A percentile compares a stretch with the other conserved stretches of the same genome.
Evolutionary conservation across 2,888 invertebrate genomes (phyloP).

Genomic region (Dendrolimus pini): DNA sequence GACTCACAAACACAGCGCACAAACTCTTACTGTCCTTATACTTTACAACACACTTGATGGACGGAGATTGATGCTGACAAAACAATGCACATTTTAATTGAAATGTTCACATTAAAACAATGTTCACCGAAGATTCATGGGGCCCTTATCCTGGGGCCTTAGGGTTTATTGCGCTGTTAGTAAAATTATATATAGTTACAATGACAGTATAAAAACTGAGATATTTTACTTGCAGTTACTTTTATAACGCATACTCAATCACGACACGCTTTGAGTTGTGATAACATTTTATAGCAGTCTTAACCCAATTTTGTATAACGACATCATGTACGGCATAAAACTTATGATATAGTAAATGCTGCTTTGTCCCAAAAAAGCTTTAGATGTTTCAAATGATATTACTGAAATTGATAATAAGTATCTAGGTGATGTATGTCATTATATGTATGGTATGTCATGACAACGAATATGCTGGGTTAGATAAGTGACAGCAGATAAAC

Average conservation of each 20-base stretch:
- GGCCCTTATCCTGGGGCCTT: too few species aligned
- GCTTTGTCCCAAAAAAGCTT: constrained; percentile 12
- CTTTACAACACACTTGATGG: neutral
- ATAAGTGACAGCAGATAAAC: too few species aligned
- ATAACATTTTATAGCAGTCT: constrained; percentile 49
- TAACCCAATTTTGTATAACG: constrained; percentile 41
- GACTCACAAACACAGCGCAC: neutral
- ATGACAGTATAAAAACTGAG: neutral
- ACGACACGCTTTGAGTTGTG: constrained; percentile 34
- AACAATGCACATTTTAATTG: neutral
- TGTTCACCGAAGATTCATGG: too few species aligned
- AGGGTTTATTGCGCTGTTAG: too few species aligned
- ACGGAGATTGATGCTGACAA: neutral
- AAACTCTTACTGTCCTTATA: neutral
- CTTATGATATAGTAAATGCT: constrained; percentile 13
- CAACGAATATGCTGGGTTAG: too few species aligned
- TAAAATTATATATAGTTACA: neutral
- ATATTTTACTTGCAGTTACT: constrained; percentile 9
- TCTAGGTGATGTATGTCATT: too few species aligned
- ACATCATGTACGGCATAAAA: constrained; percentile 19
- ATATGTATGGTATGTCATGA: too few species aligned
- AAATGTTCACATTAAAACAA: neutral
- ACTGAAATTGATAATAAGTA: too few species aligned
- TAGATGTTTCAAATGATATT: too few species aligned
- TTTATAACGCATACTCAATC: constrained; percentile 23